Percentiles rank a stretch among this genome's conserved stretches.
Evolutionary conservation across 2,113 vertebrate genomes (phyloP).

Genomic region (Seriola quinqueradiata): DNA sequence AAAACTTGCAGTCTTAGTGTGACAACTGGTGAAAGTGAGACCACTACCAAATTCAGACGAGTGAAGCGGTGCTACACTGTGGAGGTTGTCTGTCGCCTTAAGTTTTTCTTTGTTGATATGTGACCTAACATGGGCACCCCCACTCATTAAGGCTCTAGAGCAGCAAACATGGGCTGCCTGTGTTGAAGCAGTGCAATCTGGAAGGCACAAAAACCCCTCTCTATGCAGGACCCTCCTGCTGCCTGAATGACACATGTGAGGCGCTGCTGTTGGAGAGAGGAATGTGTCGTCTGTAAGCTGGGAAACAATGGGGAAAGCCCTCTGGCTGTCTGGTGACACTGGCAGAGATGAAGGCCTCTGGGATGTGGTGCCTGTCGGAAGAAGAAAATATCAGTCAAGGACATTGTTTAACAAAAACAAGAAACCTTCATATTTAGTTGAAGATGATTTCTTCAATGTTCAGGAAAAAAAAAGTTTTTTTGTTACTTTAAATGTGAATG

Average conservation of each 20-base stretch:
- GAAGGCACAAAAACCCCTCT: slow-evolving; percentile 63
- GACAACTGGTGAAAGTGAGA: not conserved
- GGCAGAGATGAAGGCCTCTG: slow-evolving; percentile 4
- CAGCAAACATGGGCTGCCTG: slow-evolving; percentile 7
- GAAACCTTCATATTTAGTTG: not conserved
- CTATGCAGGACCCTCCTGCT: not conserved
- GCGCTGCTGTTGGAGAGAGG: slow-evolving; percentile 12
- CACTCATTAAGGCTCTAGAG: not conserved
- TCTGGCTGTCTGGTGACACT: slow-evolving; percentile 6
- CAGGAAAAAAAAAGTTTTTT: not conserved
- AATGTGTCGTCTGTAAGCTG: not conserved
- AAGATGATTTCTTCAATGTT: not conserved
- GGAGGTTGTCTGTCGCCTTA: not conserved
- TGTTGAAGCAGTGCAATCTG: slow-evolving; percentile 36
- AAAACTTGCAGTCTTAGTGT: slow-evolving; percentile 19
- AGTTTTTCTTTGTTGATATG: slow-evolving; percentile 8
- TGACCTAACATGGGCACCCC: not conserved
- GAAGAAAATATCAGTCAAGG: not conserved
- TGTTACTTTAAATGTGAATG: not conserved
- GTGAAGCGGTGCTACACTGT: slow-evolving; percentile 1
- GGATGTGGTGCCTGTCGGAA: slow-evolving; percentile 37
- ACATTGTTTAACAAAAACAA: not conserved
- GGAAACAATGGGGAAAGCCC: slow-evolving; percentile 3
- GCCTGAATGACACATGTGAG: not conserved
- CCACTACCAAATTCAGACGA: slow-evolving; percentile 2